Conservation (phyloP, 2,113 vertebrate species). For the Benitochromis conjunctus region DNA sequence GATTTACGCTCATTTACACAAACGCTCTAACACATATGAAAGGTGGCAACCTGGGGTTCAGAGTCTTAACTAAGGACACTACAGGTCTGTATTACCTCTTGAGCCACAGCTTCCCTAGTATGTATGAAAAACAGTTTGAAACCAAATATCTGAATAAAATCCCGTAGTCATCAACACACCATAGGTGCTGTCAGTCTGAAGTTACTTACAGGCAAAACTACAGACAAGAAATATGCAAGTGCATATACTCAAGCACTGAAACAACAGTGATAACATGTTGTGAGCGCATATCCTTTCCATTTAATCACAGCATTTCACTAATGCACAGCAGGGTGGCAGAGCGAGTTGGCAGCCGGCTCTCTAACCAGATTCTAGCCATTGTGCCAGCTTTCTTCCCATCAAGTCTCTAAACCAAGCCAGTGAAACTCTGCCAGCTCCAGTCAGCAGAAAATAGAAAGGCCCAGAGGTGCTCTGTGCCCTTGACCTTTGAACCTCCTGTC, state of each 20-base stretch:
- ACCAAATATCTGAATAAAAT: not conserved
- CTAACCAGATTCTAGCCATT: not conserved
- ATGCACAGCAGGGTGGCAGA: slow-evolving; percentile 25
- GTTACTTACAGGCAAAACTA: not conserved
- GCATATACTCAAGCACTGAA: not conserved
- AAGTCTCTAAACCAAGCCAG: not conserved
- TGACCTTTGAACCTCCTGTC: not conserved
- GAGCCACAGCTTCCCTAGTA: not conserved
- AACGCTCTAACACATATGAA: not conserved
- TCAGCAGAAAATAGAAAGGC: not conserved
- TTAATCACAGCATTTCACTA: slow-evolving; percentile 40
- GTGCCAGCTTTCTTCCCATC: not conserved
- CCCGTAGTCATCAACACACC: not conserved
- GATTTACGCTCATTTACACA: not conserved
- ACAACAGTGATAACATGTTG: slow-evolving; percentile 31
- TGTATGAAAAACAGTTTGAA: not conserved
- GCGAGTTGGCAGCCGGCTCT: slow-evolving; percentile 10
- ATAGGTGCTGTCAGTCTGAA: not conserved
- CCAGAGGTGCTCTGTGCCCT: not conserved
- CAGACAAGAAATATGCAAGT: slow-evolving; percentile 5
- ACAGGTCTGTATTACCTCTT: not conserved
- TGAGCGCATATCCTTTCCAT: slow-evolving; percentile 17
- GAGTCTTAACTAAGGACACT: not conserved
- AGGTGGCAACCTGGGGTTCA: not conserved
- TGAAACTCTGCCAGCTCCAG: not conserved